phyloP scores from a whole-genome alignment of 2,797 vertebrate species.

The Tauraco hartlaubi region DNA sequence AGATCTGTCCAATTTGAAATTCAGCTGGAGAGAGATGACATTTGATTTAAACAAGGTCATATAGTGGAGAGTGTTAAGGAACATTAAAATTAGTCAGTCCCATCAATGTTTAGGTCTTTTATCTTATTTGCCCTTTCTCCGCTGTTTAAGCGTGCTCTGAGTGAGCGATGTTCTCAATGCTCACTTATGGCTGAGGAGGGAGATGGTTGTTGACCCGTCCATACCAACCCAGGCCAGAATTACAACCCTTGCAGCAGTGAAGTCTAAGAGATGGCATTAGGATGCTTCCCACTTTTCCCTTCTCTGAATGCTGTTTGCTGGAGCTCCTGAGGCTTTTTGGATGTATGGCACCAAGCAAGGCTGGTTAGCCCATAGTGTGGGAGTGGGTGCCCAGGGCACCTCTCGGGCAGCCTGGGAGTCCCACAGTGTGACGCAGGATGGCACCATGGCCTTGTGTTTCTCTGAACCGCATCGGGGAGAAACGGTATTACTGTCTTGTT shows the following conservation, averaged over 20 bases:
- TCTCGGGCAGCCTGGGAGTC: not conserved
- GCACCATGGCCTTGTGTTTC: not conserved
- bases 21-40: not conserved
- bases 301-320: not conserved
- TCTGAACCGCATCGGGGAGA: not conserved
- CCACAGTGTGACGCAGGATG: not conserved
- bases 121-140: not conserved
- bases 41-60: not conserved
- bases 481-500: not conserved
- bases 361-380: not conserved
- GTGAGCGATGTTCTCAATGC: fast-evolving
- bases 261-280: not conserved
- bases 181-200: not conserved
- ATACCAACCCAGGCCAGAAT: not conserved
- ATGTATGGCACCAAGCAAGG: no score
- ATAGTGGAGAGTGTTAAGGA: not conserved
- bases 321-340: not conserved
- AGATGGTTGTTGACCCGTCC: not conserved
- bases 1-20: not conserved
- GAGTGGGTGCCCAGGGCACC: not conserved
- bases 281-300: not conserved
- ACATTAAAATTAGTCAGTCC: not conserved
- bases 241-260: not conserved
- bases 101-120: not conserved
- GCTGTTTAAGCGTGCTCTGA: not conserved